Evolutionary conservation across 2,888 invertebrate species (phyloP), one percentile per base, ranked within the genome.

Genomic region (Drosophila merina): DNA sequence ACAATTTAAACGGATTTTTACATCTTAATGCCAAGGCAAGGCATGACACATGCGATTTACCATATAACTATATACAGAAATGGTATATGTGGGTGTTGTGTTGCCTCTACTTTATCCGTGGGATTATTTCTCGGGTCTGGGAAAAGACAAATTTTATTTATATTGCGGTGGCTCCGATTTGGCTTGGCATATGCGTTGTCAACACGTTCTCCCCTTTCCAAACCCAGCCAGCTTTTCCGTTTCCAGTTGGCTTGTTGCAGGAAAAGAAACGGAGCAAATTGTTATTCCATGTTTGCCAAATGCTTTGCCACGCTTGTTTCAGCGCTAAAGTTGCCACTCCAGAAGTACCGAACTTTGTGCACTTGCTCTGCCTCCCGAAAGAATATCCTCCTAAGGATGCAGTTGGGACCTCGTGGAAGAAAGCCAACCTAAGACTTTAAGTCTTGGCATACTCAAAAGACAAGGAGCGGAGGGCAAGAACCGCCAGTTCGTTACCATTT

Each of bases 221-320:
- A 5, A n/a, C 69, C 73, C 67, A 76, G 40, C 40, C 20, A 20
- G 20, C 14, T 20, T 10, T 20, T 42, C 40, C 40, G 40, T 72
- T 74, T 77, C 67, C 63, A 48, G 63, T 63, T 66, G 56, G 60
- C 52, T 49, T 54, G 64, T 45, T 63, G 36, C 51, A 14, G 44
- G 20, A 68, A 44, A 44, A 44, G 26, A 26, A 38, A 36, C 9
- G 38, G 28, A 28, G 73, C 76, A 81, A 81, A 81, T 81, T 81
- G 84, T 81, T 81, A 81, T 81, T 80, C 75, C 84, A 72, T 81
- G 81, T 81, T 84, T 81, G 81, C 79, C 81, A 84, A 81, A 80
- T 84, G 74, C 81, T 76, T 81, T 83, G 79, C 78, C 76, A 71
- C 83, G 82, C 82, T 79, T 81, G 79, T 79, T 77, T 72, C 78